phyloP scores from a whole-genome alignment of 1,140 invertebrate genomes.

The Bombus difficillimus region DNA sequence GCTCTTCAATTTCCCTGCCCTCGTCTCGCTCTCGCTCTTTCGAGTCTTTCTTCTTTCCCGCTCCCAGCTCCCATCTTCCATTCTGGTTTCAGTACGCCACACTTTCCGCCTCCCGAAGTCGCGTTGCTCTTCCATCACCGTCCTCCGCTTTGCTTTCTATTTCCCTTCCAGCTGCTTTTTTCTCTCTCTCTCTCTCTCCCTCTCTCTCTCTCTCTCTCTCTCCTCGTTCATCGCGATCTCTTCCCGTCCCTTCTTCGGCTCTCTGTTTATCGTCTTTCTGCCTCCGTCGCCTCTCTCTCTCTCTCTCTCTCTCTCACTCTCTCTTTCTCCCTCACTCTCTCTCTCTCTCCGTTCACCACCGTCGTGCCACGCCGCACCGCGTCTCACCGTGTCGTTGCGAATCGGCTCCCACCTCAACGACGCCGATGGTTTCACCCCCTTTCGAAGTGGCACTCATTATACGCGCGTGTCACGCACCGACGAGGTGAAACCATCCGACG shows the following conservation, averaged over 20 bases:
- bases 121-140: neutral
- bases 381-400: conserved; percentile 13
- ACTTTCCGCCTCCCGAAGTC: neutral
- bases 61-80: neutral
- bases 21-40: neutral
- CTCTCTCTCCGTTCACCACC: neutral
- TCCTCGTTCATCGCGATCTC: neutral
- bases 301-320: neutral
- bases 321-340: neutral
- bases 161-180: neutral
- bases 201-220: neutral
- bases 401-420: neutral
- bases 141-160: neutral
- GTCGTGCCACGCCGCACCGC: neutral
- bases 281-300: neutral
- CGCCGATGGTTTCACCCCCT: conserved; percentile 61
- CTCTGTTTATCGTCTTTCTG: conserved; percentile 19
- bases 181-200: too few relatives aligned
- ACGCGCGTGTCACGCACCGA: conserved; percentile 78
- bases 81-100: neutral
- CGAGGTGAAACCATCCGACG: conserved; percentile 76
- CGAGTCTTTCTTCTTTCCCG: neutral
- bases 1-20: conserved; percentile 40
- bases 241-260: neutral
- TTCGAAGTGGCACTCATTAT: conserved; percentile 73